Conservation (phyloP, 2,797 vertebrate species). For the Enteromius afrohamiltoni region DNA sequence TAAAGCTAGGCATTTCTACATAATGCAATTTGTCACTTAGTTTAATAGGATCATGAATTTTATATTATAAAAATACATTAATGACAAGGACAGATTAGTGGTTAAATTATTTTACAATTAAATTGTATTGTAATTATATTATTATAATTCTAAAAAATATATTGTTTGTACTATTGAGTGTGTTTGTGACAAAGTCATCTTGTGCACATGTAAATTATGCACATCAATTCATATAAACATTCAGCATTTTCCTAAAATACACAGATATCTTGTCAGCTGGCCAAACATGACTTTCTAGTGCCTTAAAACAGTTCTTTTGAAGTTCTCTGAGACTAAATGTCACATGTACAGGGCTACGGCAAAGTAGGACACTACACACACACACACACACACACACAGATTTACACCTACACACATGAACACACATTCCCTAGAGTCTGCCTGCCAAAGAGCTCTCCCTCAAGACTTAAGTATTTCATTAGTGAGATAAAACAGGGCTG, state of each 20-base stretch:
- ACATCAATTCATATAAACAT: not conserved
- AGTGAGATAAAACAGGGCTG: slow-evolving; percentile 80
- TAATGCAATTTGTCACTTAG: not conserved
- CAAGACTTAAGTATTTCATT: slow-evolving; percentile 79
- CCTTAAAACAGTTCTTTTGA: slow-evolving; percentile 52
- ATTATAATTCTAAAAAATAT: too few relatives aligned
- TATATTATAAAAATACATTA: not conserved
- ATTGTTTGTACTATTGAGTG: not conserved
- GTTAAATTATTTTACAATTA: not conserved
- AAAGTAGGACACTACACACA: slow-evolving; percentile 47
- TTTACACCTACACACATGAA: slow-evolving; percentile 54
- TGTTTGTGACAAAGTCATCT: not conserved
- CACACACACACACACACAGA: slow-evolving; percentile 34
- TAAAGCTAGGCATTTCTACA: not conserved
- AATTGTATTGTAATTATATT: too few relatives aligned
- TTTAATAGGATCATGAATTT: not conserved
- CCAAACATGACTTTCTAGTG: slow-evolving; percentile 23
- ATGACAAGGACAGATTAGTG: not conserved
- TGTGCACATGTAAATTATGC: not conserved
- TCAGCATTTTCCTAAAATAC: not conserved
- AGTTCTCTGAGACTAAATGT: slow-evolving; percentile 56
- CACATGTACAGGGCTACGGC: slow-evolving; percentile 55
- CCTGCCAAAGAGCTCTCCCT: slow-evolving; percentile 75
- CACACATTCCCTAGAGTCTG: slow-evolving; percentile 54
- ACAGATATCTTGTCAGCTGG: not conserved